Evolutionary conservation across 2,113 vertebrate genomes (phyloP).

Genomic region (Chunga burmeisteri): DNA sequence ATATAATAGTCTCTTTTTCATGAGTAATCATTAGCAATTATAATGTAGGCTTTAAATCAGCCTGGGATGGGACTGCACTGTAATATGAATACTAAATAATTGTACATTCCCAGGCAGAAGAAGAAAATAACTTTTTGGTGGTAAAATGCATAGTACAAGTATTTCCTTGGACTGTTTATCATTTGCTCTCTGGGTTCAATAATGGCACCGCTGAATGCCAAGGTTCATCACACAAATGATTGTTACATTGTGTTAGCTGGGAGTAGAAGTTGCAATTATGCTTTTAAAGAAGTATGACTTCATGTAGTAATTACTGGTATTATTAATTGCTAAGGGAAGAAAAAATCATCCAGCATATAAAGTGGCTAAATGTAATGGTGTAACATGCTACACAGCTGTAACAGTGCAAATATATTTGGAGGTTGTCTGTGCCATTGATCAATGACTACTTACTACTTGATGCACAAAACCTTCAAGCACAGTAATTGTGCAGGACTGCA

Average conservation of each 20-base stretch:
- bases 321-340: constrained; percentile 26
- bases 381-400: not conserved
- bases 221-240: not conserved
- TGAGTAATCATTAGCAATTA: constrained; percentile 79
- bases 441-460: not conserved
- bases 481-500: not conserved
- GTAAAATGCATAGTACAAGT: not conserved
- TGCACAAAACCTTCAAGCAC: too few relatives aligned
- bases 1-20: constrained; percentile 74
- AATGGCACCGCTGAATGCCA: not conserved
- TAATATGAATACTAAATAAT: constrained; percentile 71
- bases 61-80: constrained; percentile 46
- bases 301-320: constrained; percentile 10
- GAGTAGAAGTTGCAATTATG: not conserved
- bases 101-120: constrained; percentile 1
- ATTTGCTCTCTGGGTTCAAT: not conserved
- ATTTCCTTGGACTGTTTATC: not conserved
- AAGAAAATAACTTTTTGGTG: constrained; percentile 36
- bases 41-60: constrained; percentile 71
- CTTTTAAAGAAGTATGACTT: constrained; percentile 3
- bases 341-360: not conserved
- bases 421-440: not conserved
- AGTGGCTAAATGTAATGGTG: not conserved
- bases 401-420: not conserved
- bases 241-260: not conserved